Conservation (phyloP, 2,113 vertebrate species). For the Daphoenositta chrysoptera region DNA sequence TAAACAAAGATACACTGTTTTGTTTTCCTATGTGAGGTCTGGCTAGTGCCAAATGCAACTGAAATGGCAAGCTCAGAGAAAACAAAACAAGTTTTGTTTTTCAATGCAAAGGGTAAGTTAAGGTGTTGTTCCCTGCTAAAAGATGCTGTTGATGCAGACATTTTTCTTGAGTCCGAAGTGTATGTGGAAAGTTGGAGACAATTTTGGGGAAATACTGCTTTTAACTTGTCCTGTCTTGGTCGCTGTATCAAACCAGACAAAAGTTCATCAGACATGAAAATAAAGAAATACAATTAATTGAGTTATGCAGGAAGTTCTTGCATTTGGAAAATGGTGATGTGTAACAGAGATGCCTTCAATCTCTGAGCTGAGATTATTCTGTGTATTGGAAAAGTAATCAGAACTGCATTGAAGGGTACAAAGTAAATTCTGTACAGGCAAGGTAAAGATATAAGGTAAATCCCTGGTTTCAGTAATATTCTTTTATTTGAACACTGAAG, state of each 20-base stretch:
- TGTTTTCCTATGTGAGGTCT: not conserved
- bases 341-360: not conserved
- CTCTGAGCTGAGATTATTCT: not conserved
- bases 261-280: not conserved
- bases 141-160: not conserved
- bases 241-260: not conserved
- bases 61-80: not conserved
- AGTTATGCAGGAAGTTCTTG: not conserved
- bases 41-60: not conserved
- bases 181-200: not conserved
- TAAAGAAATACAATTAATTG: not conserved
- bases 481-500: not conserved
- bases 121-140: not conserved
- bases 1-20: not conserved
- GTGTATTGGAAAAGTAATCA: not conserved
- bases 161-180: not conserved
- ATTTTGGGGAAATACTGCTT: not conserved
- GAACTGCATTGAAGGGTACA: fast-evolving
- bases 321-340: not conserved
- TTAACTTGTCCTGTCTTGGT: not conserved
- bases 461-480: not conserved
- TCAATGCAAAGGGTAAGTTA: not conserved
- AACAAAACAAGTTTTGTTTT: not conserved
- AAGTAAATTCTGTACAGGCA: not conserved
- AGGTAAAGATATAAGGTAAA: not conserved